A percentile compares a stretch with the other conserved stretches of the same genome.
Evolutionary conservation across 2,888 invertebrate genomes (phyloP).

Genomic region (Lutraria lutraria): DNA sequence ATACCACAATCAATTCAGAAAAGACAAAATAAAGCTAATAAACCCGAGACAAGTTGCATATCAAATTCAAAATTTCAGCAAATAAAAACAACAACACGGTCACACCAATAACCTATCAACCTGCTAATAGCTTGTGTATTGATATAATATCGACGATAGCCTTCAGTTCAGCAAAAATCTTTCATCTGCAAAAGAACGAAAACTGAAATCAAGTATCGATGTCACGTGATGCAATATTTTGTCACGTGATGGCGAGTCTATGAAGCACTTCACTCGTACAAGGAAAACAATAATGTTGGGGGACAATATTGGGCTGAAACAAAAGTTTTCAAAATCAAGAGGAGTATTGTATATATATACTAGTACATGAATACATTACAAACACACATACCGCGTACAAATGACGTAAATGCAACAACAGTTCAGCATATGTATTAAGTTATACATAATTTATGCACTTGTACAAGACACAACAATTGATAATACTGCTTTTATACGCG

Average conservation of each 20-base stretch:
- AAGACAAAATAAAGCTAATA: background rate
- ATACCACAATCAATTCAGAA: too few species aligned
- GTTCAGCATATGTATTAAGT: too few species aligned
- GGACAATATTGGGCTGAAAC: background rate
- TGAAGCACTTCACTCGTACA: background rate
- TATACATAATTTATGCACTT: too few species aligned
- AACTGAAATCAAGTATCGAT: slow-evolving; percentile 7
- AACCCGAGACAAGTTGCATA: background rate
- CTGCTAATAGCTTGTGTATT: slow-evolving; percentile 48
- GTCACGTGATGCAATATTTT: background rate
- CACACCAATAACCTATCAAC: slow-evolving; percentile 71
- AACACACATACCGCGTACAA: too few species aligned
- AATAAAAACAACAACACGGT: slow-evolving; percentile 55
- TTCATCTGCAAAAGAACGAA: slow-evolving; percentile 67
- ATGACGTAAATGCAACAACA: too few species aligned
- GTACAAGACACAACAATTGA: too few species aligned
- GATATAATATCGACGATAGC: slow-evolving; percentile 30
- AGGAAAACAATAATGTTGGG: too few species aligned
- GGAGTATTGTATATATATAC: too few species aligned
- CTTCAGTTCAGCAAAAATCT: slow-evolving; percentile 70
- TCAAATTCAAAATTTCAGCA: slow-evolving; percentile 46
- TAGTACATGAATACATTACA: too few species aligned
- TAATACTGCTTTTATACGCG: too few species aligned
- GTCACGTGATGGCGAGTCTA: background rate
- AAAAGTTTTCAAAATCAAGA: background rate